Evolutionary conservation across 2,797 vertebrate species (phyloP), one percentile per base, ranked within the genome.

Genomic region (Moxostoma hubbsi): DNA sequence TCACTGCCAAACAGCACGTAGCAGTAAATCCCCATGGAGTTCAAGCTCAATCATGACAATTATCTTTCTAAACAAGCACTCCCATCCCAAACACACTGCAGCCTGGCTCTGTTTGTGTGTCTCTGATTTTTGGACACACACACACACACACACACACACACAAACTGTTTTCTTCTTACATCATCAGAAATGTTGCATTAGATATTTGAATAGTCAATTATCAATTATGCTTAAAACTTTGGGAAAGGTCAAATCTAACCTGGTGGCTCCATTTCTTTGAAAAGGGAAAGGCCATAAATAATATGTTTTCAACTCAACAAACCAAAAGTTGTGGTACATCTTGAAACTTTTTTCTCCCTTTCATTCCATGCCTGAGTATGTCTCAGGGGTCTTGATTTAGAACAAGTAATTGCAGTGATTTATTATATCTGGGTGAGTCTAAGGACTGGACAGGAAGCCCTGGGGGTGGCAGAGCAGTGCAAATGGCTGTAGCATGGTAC

Each of bases 321-420:
- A 53, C 10, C 53, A 71, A 71, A 12, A 2, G 8, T 13, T 50
- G n/a, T 13, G 46, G 8, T 13, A 12, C 15, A 63, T 36, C 11
- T 63, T 15, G n/a, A 64, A 53, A 43, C 36, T 36, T 36, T 36
- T 36, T 36, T 36, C 5, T 61, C 5, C 36, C 9, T 9, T 63
- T 70, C 81, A 72, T 53, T 49, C 15, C 51, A 49, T 66, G 65
- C 11, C 58, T 45, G 24, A 71, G 11, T 67, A 45, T 58, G 51
- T 81, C 85, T 81, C 86, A 62, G 61, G 81, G 76, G 85, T 67
- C 69, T 49, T 71, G 53, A 54, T 62, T 53, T 80, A 74, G 83
- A 80, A 82, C 83, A 81, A 63, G 6, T 87, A 85, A 88, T 87
- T 86, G 80, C 77, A 75, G 80, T 13, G 61, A 76, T 73, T 71